Evolutionary conservation across 2,113 vertebrate genomes (phyloP), one percentile per base, ranked within the genome.

Genomic region (Scomber scombrus): DNA sequence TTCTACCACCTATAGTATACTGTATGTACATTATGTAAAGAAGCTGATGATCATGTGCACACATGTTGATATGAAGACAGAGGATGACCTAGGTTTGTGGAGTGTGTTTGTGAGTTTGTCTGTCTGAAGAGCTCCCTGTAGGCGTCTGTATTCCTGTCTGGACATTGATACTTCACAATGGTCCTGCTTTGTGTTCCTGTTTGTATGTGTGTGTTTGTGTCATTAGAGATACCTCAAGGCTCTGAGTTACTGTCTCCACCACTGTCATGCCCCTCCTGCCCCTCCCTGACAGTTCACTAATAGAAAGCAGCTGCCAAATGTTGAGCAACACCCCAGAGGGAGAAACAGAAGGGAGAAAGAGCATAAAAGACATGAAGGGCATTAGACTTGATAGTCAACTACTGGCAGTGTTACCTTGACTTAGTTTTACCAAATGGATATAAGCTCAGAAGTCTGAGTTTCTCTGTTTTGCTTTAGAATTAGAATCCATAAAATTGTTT

Each of bases 281-380:
- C 80, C 85, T 84, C 88, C 84, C 85, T 84, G 67, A 82, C 73
- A 81, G 80, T 55, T 69, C 74, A 19, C 73, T 87, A 82, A 92
- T 84, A 68, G 72, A 88, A 92, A 85, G 72, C 90, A 93, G 91
- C 81, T 86, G 88, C 81, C 50, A 78, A 84, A 76, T 81, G 81
- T 88, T 89, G 55, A 86, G 81, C 79, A 85, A 86, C n/a, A 85
- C 49, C 34, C 47, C 57, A 75, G 67, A 71, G 60, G 73, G 60
- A 54, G 31, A 16, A 52, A 15, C 54, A 46, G 2, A 85, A 58
- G 14, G 54, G 34, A 67, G 68, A 52, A 6, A 40, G 76, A 51
- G 58, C 50, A 65, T 60, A 80, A 71, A 21, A 72, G 14, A 72
- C 52, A 82, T 54, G 7, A 43, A 75, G 64, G 47, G 67, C 78